These are phyloP conservation scores for Deilephila porcellus DNA, from an alignment of 2,888 invertebrate species.

Conservation along the genomic window DNA sequence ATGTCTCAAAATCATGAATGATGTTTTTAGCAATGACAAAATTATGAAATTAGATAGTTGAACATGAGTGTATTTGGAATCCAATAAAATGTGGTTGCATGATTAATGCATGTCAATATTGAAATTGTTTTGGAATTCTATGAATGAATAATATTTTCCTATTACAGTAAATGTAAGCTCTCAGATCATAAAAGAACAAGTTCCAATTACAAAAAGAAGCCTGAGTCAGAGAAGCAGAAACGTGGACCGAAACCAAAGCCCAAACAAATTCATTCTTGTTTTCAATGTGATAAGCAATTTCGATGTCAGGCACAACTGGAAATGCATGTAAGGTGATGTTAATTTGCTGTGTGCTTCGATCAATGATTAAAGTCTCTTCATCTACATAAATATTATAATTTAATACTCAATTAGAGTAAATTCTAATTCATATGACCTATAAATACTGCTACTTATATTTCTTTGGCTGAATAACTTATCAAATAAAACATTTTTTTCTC, in stretches of 20 bases:
- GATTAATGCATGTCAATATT: no score
- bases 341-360: neutral
- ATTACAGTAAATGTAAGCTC: conserved; percentile 69
- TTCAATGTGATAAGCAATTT: conserved; percentile 85
- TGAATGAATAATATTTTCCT: neutral
- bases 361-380: neutral
- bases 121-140: no score
- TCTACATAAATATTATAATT: neutral
- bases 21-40: no score
- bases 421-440: neutral
- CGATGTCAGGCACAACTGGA: conserved; percentile 86
- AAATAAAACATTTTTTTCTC: conserved; percentile 34
- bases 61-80: conserved; percentile 1
- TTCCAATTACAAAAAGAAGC: conserved; percentile 83
- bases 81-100: no score
- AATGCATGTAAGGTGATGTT: conserved; percentile 82
- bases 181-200: conserved; percentile 58
- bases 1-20: neutral
- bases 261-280: conserved; percentile 83
- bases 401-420: no score
- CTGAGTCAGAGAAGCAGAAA: conserved; percentile 83
- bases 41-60: no score
- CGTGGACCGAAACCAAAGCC: conserved; percentile 86
- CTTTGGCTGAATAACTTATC: neutral
- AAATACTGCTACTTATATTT: neutral